These are phyloP conservation scores for Panagrolaimus sp. DNA, from an alignment of 1,140 invertebrate genomes.

Conservation along the genomic window DNA sequence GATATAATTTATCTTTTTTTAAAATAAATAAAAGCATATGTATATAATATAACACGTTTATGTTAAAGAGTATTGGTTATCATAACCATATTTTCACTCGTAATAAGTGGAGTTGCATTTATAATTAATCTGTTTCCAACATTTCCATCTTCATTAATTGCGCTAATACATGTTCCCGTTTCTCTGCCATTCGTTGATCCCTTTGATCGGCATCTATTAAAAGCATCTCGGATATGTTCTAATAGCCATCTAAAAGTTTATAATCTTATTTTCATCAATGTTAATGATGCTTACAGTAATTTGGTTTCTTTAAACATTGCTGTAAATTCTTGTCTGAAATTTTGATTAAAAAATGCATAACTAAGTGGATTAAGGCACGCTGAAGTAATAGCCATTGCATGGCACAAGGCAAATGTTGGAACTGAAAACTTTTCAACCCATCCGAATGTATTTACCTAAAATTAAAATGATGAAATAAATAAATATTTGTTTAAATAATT, in stretches of 20 bases:
- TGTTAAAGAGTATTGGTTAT: neutral
- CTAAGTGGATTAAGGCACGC: conserved; percentile 50
- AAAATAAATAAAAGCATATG: too few relatives aligned
- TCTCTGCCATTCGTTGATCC: conserved; percentile 7
- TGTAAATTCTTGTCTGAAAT: conserved; percentile 50
- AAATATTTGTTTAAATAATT: conserved; percentile 25
- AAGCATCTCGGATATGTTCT: conserved; percentile 7
- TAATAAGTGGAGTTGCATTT: neutral
- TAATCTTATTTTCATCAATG: neutral
- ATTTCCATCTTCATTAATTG: neutral
- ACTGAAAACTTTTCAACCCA: conserved; percentile 43
- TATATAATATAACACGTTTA: neutral
- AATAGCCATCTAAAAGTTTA: conserved; percentile 25
- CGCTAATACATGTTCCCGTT: neutral
- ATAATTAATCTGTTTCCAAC: conserved; percentile 1
- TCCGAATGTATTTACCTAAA: conserved; percentile 49
- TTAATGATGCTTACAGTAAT: conserved; percentile 30
- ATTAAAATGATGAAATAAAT: conserved; percentile 25
- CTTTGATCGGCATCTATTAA: conserved; percentile 3
- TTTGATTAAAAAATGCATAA: conserved; percentile 57
- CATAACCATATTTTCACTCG: conserved; percentile 19
- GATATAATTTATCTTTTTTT: too few relatives aligned
- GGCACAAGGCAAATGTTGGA: conserved; percentile 62
- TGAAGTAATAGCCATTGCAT: conserved; percentile 49
- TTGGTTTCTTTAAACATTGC: conserved; percentile 45